A percentile compares a stretch with the other conserved stretches of the same genome.
phyloP scores from a whole-genome alignment of 1,140 invertebrate genomes.

The Meloidogyne chitwoodi region DNA sequence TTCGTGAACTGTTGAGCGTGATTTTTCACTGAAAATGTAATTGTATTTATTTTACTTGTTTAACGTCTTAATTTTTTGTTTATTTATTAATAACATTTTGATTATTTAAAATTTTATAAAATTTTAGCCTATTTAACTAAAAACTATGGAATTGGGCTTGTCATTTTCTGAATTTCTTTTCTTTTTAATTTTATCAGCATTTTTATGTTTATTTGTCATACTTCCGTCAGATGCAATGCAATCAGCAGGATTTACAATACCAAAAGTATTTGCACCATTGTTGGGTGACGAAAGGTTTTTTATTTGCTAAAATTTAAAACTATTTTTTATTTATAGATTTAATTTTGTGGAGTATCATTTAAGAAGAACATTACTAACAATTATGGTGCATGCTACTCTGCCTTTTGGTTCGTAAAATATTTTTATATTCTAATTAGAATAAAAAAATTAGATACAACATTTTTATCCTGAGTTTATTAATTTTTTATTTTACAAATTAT shows the following conservation, averaged over 20 bases:
- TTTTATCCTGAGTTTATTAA: no score
- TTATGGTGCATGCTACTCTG: constrained; percentile 26
- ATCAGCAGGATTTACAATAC: constrained; percentile 30
- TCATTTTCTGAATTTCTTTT: constrained; percentile 15
- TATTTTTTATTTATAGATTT: constrained; percentile 4
- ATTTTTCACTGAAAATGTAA: no score
- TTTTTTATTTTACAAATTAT: no score
- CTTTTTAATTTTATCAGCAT: constrained; percentile 18
- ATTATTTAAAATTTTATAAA: not conserved
- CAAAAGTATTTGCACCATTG: constrained; percentile 28
- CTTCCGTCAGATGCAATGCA: constrained; percentile 27
- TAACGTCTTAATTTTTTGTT: no score
- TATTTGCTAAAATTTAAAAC: not conserved
- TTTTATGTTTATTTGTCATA: constrained; percentile 23
- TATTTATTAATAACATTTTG: no score
- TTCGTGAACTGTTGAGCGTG: no score
- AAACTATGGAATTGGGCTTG: constrained; percentile 28
- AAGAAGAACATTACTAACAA: constrained; percentile 20
- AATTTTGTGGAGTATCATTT: constrained; percentile 34
- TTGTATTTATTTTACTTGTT: no score
- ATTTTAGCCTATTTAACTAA: not conserved
- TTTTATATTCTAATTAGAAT: no score
- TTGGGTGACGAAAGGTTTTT: constrained; percentile 28
- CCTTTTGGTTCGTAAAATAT: constrained; percentile 24
- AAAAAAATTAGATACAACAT: no score